A percentile compares a stretch with the other conserved stretches of the same genome.
phyloP scores from a whole-genome alignment of 2,888 invertebrate species.

The Plebejus argus region DNA sequence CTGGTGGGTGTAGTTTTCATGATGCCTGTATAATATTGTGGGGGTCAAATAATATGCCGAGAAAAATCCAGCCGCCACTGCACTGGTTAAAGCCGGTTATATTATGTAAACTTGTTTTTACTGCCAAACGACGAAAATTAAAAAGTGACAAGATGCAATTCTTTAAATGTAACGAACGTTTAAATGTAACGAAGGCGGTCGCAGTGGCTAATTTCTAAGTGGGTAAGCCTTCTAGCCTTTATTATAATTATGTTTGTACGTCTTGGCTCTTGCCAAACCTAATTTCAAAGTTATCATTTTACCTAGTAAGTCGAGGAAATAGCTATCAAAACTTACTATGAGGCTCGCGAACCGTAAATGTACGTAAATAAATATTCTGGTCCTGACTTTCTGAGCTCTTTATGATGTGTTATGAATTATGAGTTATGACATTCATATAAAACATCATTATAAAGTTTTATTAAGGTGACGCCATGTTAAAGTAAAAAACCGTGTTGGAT shows the following conservation, averaged over 20 bases:
- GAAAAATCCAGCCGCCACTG: background rate
- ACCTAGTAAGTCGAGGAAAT: slow-evolving; percentile 4
- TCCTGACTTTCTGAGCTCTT: slow-evolving; percentile 6
- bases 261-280: background rate
- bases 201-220: background rate
- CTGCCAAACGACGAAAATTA: background rate
- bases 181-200: background rate
- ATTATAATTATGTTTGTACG: background rate
- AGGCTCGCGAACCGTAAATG: background rate
- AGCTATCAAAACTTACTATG: slow-evolving; percentile 16
- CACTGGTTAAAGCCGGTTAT: background rate
- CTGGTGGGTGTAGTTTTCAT: background rate
- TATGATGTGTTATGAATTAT: background rate
- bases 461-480: too few relatives aligned
- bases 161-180: background rate
- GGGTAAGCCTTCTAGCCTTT: background rate
- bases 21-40: background rate
- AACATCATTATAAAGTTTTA: background rate
- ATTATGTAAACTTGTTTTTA: background rate
- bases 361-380: slow-evolving; percentile 10
- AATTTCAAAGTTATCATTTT: slow-evolving; percentile 17
- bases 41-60: background rate
- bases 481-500: too few relatives aligned
- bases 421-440: slow-evolving; percentile 9
- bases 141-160: background rate